These are phyloP conservation scores for Porites lutea DNA, from an alignment of 64 coral and sea anemone species.

Conservation along the genomic window DNA sequence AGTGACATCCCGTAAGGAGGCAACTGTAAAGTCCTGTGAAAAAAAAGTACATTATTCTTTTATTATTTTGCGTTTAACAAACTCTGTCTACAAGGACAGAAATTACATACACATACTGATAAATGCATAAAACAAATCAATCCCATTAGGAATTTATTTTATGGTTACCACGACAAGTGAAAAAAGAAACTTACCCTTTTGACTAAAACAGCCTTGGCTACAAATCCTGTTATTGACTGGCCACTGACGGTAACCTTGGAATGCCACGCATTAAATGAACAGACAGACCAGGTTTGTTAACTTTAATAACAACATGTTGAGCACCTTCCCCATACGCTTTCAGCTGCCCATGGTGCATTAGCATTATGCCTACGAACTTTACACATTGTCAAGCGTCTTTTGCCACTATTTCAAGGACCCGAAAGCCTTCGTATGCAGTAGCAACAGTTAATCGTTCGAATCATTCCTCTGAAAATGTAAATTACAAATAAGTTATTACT, in stretches of 20 bases:
- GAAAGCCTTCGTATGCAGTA: not conserved
- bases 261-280: not conserved
- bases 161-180: not conserved
- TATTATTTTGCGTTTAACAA: no score
- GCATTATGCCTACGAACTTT: slow-evolving; percentile 19
- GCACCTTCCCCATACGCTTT: not conserved
- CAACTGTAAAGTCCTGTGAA: no score
- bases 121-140: no score
- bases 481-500: no score
- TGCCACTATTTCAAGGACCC: slow-evolving; percentile 5
- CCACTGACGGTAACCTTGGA: not conserved
- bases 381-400: slow-evolving; percentile 16
- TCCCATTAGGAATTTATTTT: not conserved
- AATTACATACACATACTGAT: no score
- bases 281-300: not conserved
- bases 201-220: not conserved
- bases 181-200: not conserved
- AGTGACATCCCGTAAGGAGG: not conserved
- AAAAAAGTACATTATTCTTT: not conserved
- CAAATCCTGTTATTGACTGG: not conserved
- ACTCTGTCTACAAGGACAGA: slow-evolving; percentile 1
- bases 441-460: not conserved
- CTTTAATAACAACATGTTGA: no score
- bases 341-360: slow-evolving; percentile 17
- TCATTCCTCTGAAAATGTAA: no score